Base-by-base conservation (phyloP, 2,888 invertebrate species). In the Apomyelois bistriatella region DNA sequence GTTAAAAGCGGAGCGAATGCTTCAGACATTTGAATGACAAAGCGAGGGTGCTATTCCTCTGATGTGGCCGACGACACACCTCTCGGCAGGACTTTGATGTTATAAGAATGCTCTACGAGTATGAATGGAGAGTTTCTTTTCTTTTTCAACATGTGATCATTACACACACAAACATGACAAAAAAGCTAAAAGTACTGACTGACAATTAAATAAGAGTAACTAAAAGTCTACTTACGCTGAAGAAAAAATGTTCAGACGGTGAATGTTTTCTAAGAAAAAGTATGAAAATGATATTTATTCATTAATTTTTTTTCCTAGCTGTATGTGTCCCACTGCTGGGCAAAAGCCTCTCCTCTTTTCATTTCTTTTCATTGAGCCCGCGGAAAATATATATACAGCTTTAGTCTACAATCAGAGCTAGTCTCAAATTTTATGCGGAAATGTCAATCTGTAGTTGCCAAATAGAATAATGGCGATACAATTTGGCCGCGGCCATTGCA, bases 381-480 rank as follows among this genome's bases (percentile, higher is more conserved):
- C n/a, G n/a, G n/a, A n/a, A n/a, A n/a, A n/a, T n/a, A n/a, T n/a
- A n/a, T n/a, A n/a, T n/a, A n/a, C n/a, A 22, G 2, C 22, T 22
- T 22, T 22, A 22, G 22, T 22, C 22, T 22, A 22, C 46, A 46
- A 48, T 56, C 57, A 55, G 51, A 53, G 22, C 22, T 22, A 22
- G 3, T 62, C 62, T 68, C 63, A 56, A 53, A 60, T 66, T 66
- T 58, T 58, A 58, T 52, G 51, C 48, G 51, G 49, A 66, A 61
- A 61, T 59, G 59, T 62, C 59, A 53, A 57, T 54, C 53, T 51
- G 53, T 53, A 56, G 57, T 54, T 53, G 52, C 59, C 60, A 65
- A 81, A 85, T 82, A 75, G 81, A 70, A 82, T 85, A 83, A 84
- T 85, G 64, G 72, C 54, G 53, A 62, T 59, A 66, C 74, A 79